Evolutionary conservation across 2,797 vertebrate species (phyloP).

Genomic region (Margarornis squamiger): DNA sequence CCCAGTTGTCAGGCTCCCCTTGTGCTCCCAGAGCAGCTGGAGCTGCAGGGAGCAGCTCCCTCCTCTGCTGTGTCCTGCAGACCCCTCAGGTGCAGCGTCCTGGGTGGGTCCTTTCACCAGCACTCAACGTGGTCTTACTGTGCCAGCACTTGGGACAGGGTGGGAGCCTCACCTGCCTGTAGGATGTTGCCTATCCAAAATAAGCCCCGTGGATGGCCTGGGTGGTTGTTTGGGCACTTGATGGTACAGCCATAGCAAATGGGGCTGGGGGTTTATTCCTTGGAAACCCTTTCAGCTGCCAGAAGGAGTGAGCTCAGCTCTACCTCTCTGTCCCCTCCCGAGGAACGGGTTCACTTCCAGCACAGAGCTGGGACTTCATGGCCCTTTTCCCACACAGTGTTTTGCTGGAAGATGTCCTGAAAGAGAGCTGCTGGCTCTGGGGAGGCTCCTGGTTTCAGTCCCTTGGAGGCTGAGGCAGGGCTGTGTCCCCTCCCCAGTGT

Average conservation of each 20-base stretch:
- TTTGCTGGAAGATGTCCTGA: neutral
- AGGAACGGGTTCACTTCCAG: neutral
- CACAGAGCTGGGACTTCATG: rapidly evolving
- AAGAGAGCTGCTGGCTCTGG: neutral
- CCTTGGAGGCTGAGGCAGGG: neutral
- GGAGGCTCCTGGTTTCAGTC: neutral
- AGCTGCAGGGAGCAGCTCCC: neutral
- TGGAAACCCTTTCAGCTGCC: neutral
- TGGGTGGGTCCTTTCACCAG: neutral
- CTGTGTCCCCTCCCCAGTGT: rapidly evolving
- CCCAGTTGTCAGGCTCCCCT: neutral
- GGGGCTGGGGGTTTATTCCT: neutral
- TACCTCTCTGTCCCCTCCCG: rapidly evolving
- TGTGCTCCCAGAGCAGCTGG: neutral
- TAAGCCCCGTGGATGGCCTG: neutral
- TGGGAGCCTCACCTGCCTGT: neutral
- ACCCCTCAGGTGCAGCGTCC: rapidly evolving
- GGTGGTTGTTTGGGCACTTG: neutral
- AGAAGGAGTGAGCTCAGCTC: neutral
- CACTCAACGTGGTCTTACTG: neutral
- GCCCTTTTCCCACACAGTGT: neutral
- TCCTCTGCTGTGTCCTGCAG: neutral
- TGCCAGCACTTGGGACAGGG: neutral
- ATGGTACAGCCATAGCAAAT: neutral
- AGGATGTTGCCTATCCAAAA: neutral